Evolutionary conservation across 92 coral and sea anemone genomes (phyloP).

Genomic region (Heliopora coerulea): DNA sequence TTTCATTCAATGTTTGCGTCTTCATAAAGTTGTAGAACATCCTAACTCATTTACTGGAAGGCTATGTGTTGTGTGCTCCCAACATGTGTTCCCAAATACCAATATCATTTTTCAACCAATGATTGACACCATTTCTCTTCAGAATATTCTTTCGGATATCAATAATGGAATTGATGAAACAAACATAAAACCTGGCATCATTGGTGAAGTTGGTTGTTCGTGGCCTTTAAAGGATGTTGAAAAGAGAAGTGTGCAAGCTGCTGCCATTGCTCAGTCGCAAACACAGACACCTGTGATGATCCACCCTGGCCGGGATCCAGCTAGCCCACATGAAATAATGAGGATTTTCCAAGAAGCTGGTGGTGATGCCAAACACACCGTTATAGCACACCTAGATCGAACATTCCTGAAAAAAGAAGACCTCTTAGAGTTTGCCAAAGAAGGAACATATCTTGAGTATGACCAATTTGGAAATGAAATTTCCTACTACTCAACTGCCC

Average conservation of each 20-base stretch:
- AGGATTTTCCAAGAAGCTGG: too few relatives aligned
- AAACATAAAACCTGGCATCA: slow-evolving; percentile 84
- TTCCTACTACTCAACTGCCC: slow-evolving; percentile 64
- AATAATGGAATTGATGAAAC: slow-evolving; percentile 69
- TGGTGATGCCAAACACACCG: too few relatives aligned
- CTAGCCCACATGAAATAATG: too few relatives aligned
- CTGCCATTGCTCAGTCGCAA: slow-evolving; percentile 77
- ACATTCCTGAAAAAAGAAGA: slow-evolving; percentile 61
- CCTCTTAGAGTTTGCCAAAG: too few relatives aligned
- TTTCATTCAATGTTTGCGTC: too few relatives aligned
- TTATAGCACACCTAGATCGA: slow-evolving; percentile 88
- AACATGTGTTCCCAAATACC: too few relatives aligned
- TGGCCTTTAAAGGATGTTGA: slow-evolving; percentile 86
- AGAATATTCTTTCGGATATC: slow-evolving; percentile 80
- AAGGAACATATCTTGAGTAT: slow-evolving; percentile 78
- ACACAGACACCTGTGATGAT: slow-evolving; percentile 84
- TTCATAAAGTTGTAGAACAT: too few relatives aligned
- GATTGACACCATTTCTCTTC: too few relatives aligned
- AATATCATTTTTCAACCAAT: too few relatives aligned
- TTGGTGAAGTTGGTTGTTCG: slow-evolving; percentile 91
- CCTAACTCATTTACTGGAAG: too few relatives aligned
- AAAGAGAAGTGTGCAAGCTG: slow-evolving; percentile 77
- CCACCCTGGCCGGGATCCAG: too few relatives aligned
- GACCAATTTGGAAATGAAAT: slow-evolving; percentile 77
- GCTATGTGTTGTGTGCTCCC: too few relatives aligned